Evolutionary conservation across 1,140 invertebrate genomes (phyloP).

Genomic region (Zaprionus tsacasi): DNA sequence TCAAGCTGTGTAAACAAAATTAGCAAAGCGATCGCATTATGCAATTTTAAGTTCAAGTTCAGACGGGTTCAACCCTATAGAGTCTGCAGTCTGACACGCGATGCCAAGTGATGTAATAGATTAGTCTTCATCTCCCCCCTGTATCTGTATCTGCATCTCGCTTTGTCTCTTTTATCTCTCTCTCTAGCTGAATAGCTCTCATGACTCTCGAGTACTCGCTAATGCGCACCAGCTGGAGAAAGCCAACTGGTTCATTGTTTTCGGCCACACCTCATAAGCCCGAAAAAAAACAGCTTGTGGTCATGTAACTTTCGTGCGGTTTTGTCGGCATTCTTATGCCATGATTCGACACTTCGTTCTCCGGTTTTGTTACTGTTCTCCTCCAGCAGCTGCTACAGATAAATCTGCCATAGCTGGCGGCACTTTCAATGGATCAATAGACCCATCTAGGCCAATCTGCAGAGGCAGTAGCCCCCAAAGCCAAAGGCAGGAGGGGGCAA

Average conservation of each 20-base stretch:
- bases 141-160: background rate
- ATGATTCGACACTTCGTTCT: constrained; percentile 60
- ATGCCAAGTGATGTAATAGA: constrained; percentile 66
- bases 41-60: constrained; percentile 78
- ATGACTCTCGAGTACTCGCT: constrained; percentile 20
- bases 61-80: constrained; percentile 41
- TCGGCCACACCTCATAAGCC: constrained; percentile 42
- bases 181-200: constrained; percentile 18
- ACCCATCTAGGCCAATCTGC: constrained; percentile 7
- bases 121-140: constrained; percentile 40
- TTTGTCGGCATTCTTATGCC: constrained; percentile 39
- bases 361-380: constrained; percentile 28
- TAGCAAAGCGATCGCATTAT: constrained; percentile 66
- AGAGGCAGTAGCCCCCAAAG: constrained; percentile 21
- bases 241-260: constrained; percentile 31
- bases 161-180: constrained; percentile 21
- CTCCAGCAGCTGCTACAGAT: constrained; percentile 32
- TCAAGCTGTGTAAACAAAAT: constrained; percentile 47
- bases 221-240: constrained; percentile 23
- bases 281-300: constrained; percentile 29
- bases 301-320: constrained; percentile 56
- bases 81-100: constrained; percentile 42
- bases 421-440: constrained; percentile 34
- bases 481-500: constrained; percentile 45
- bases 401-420: constrained; percentile 20